Conservation (phyloP, 2,888 invertebrate genomes). For the Alloplasta piceator region DNA sequence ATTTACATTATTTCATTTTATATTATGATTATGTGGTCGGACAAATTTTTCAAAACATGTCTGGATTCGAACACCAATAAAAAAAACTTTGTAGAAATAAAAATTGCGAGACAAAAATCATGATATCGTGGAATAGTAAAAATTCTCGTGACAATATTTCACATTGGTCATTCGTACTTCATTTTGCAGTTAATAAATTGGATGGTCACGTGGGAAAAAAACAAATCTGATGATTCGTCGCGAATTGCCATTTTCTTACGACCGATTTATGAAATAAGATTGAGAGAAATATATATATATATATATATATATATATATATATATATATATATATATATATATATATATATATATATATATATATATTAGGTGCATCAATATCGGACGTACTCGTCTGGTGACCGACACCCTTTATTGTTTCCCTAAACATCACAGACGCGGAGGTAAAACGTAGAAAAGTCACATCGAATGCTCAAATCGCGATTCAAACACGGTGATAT, state of each 20-base stretch:
- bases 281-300: constrained; percentile 39
- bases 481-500: constrained; percentile 45
- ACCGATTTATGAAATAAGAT: constrained; percentile 34
- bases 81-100: neutral
- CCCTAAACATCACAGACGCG: constrained; percentile 65
- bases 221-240: neutral
- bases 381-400: constrained; percentile 47
- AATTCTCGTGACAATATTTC: constrained; percentile 14
- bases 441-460: constrained; percentile 68
- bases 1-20: constrained; percentile 42
- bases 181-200: neutral
- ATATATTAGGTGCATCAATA: constrained; percentile 48
- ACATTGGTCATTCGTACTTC: constrained; percentile 32
- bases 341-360: too few relatives aligned
- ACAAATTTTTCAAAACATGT: constrained; percentile 24
- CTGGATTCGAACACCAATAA: neutral
- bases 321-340: too few relatives aligned
- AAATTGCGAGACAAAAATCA: neutral
- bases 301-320: too few relatives aligned
- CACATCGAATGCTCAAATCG: constrained; percentile 63
- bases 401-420: constrained; percentile 50
- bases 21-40: constrained; percentile 40
- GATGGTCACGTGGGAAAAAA: neutral
- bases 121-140: neutral
- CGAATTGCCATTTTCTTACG: constrained; percentile 16